Base-by-base conservation (phyloP, 2,113 vertebrate genomes). In the Ranitomeya imitator region DNA sequence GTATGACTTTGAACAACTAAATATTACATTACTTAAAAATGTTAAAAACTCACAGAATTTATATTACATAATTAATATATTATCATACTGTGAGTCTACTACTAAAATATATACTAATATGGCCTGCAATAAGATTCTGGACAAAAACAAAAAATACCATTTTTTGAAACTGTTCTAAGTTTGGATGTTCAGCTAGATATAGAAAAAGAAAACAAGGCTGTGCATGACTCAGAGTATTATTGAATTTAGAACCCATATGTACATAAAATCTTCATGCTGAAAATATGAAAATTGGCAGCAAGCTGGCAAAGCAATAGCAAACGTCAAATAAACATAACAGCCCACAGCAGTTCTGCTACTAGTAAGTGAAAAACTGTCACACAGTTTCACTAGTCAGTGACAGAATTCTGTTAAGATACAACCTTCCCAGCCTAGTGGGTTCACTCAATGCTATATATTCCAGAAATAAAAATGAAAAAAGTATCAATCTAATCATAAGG, bases 281-380 rank as follows among this genome's bases (percentile, higher is more conserved):
- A 84, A 84, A 84, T 84, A 71, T 69, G 45, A 86, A 76, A 86
- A 85, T 77, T 86, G 85, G 85, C 85, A 85, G 57, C 85, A 86
- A 77, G 73, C 73, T 77, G 73, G 85, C 55, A 85, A 85, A 76
- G 69, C 77, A 76, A 85, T 85, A 76, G 71, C 54, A 78, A 86
- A 4, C 78, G 85, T 84, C 82, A 55, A 69, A 84, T 55, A 84
- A n/a, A 55, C 63, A 84, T 71, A 69, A 69, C 67, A 84, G 65
- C 51, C 63, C 63, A 26, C 21, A 83, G 37, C 71, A 71, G 45
- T 54, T 55, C 45, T 55, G 45, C 45, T 84, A 54, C 82, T 71
- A 84, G 63, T 51, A 69, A 84, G 82, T 18, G 21, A 67, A 80
- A 37, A 83, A 84, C 15, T 69, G 63, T 71, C 82, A 69, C 51